These are phyloP conservation scores for Lingula anatina DNA, from an alignment of 2,888 invertebrate genomes.

Conservation along the genomic window DNA sequence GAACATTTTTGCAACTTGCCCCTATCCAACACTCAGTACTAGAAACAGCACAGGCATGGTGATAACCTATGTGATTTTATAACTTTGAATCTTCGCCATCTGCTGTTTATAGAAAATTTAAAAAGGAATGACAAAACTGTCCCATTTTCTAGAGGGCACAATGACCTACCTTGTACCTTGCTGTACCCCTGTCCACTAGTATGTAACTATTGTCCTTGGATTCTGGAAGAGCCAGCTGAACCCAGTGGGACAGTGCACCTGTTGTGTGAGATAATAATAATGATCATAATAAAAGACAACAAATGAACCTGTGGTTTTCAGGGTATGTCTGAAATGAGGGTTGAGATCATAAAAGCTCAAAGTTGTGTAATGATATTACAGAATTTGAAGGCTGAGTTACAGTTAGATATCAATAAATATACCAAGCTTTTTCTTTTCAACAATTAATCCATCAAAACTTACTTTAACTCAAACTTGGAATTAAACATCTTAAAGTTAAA, in stretches of 20 bases:
- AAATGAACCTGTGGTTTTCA: neutral
- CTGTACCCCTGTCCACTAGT: conserved; percentile 73
- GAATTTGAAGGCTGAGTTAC: no score
- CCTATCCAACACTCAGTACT: no score
- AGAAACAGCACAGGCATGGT: no score
- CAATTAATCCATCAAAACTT: neutral
- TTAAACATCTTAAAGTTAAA: neutral
- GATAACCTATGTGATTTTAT: no score
- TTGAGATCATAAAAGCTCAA: no score
- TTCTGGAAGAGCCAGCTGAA: conserved; percentile 62
- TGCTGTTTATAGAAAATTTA: neutral
- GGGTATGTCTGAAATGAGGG: neutral
- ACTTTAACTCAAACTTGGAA: neutral
- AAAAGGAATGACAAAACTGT: neutral
- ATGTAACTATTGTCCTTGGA: conserved; percentile 59
- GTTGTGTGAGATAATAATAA: conserved; percentile 12
- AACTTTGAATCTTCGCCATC: no score
- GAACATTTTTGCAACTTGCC: no score
- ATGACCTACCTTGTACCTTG: conserved; percentile 67
- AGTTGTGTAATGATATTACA: no score
- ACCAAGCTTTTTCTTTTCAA: no score
- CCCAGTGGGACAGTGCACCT: conserved; percentile 76
- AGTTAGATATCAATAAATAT: no score
- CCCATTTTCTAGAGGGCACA: neutral
- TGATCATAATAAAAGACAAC: neutral